Percentiles rank a stretch among this genome's conserved stretches.
Conservation (phyloP, 1,140 invertebrate genomes). For the Meloidogyne exigua region DNA sequence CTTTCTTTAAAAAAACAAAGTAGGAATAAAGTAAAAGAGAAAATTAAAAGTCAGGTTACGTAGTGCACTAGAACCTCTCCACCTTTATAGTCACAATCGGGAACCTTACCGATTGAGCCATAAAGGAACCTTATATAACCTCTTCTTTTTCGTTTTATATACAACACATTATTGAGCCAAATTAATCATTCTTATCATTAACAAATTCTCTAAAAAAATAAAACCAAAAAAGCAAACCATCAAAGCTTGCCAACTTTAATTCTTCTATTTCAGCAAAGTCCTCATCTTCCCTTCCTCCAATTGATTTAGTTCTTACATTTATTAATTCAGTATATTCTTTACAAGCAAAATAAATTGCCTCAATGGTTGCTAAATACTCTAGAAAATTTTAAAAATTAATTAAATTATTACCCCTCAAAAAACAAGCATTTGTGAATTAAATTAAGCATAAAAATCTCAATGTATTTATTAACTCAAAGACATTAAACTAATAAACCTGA, state of each 20-base stretch:
- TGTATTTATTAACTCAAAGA: not conserved
- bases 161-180: no score
- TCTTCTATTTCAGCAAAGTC: not conserved
- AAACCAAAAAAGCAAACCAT: not conserved
- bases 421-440: not conserved
- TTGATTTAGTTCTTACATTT: not conserved
- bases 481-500: not conserved
- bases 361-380: slow-evolving; percentile 57
- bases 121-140: no score
- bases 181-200: no score
- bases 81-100: no score
- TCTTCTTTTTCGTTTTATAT: no score
- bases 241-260: not conserved
- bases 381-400: slow-evolving; percentile 23
- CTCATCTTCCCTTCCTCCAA: no score
- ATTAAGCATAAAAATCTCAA: no score
- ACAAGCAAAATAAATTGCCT: slow-evolving; percentile 62
- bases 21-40: no score
- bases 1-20: no score
- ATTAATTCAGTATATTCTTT: slow-evolving; percentile 33
- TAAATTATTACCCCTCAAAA: not conserved
- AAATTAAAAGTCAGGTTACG: no score
- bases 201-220: not conserved
- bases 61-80: no score
- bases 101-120: no score